phyloP scores from a whole-genome alignment of 2,888 invertebrate species.

The Coelinius sp. region DNA sequence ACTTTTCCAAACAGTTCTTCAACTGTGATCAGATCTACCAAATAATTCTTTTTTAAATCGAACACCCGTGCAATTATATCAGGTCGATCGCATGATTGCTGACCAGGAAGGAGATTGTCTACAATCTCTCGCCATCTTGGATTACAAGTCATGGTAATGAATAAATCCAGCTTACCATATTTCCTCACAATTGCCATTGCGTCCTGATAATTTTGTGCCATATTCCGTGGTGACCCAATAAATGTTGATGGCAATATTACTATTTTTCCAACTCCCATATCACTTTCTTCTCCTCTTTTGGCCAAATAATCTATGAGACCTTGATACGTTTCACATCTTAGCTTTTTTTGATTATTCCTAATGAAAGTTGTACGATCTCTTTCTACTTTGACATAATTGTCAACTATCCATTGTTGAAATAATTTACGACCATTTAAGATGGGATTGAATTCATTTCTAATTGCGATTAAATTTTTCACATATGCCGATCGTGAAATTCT shows the following conservation, averaged over 20 bases:
- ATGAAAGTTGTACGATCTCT: conserved; percentile 36
- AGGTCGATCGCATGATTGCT: conserved; percentile 46
- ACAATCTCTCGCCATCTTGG: conserved; percentile 44
- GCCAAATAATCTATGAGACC: conserved; percentile 39
- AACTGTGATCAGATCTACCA: background rate
- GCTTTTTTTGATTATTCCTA: conserved; percentile 38
- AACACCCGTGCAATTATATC: conserved; percentile 37
- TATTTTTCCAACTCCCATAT: conserved; percentile 6
- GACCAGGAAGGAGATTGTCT: conserved; percentile 43
- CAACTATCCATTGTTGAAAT: conserved; percentile 43
- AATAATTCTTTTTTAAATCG: background rate
- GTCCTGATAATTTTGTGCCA: conserved; percentile 47
- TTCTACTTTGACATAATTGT: conserved; percentile 42
- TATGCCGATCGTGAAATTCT: conserved; percentile 35
- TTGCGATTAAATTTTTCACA: conserved; percentile 34
- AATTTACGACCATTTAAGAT: conserved; percentile 37
- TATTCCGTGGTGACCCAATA: conserved; percentile 46
- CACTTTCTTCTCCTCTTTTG: conserved; percentile 13
- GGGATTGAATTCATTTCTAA: conserved; percentile 31
- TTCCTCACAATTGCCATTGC: conserved; percentile 46
- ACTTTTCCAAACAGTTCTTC: background rate
- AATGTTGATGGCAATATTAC: conserved; percentile 47
- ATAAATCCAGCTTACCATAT: conserved; percentile 42
- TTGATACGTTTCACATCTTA: conserved; percentile 41
- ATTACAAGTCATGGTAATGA: too few species aligned